Base-by-base conservation (phyloP, 2,113 vertebrate species). In the Epinephelus moara region DNA sequence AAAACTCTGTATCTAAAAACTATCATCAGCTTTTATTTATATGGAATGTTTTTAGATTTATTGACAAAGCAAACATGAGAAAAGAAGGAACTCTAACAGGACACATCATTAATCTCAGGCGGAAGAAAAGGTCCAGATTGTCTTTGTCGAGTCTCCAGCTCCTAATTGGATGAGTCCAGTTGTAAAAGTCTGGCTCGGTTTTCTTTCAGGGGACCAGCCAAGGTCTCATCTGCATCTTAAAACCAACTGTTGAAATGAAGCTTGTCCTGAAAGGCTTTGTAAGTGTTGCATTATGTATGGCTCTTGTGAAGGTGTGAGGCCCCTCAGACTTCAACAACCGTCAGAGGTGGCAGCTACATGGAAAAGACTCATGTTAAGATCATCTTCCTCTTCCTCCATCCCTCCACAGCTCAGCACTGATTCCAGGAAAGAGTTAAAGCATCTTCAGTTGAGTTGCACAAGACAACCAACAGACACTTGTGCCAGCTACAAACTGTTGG, bases 201-300 rank as follows among this genome's bases (percentile, higher is more conserved):
- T 62, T 33, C 37, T 60, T 75, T n/a, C 0, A 0, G 52, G n/a
- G 13, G 37, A 37, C 18, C 15, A 52, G 77, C 68, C 25, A 55
- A 10, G 23, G 14, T 21, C 69, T 77, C 79, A 78, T 85, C 69
- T 83, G 8, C 76, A 80, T 82, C 40, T 74, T 61, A 76, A 87
- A 87, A 73, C 70, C 12, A 5, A 40, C 70, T 25, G 56, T 4
- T 67, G 40, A 14, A 47, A 60, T 49, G 56, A 49, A 60, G 70
- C 37, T 57, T 0, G 10, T 8, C 61, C 27, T 78, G 37, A 79
- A 72, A 78, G 50, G 40, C 27, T 61, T 15, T 33, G 50, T 3
- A 53, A 80, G 71, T 61, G 85, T 73, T 68, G 61, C 82, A 85
- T 80, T 78, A 75, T 78, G 64, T 47, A 47, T 69, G 76, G 7